Conservation (phyloP, 1,140 invertebrate species). For the Drosophila tristis region DNA sequence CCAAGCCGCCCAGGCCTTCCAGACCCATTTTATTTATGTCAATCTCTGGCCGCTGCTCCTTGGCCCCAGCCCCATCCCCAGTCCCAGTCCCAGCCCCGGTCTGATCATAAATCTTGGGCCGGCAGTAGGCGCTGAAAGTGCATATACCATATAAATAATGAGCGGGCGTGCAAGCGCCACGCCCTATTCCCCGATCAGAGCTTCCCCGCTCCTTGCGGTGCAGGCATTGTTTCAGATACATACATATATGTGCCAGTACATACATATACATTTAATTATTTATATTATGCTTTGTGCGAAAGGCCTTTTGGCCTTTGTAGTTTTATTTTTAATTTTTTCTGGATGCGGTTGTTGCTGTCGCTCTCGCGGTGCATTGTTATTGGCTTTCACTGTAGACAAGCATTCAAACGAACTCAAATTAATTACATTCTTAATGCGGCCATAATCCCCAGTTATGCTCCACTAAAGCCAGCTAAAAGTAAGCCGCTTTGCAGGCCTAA, state of each 20-base stretch:
- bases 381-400: slow-evolving; percentile 36
- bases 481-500: slow-evolving; percentile 48
- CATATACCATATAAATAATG: slow-evolving; percentile 70
- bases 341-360: slow-evolving; percentile 17
- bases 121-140: slow-evolving; percentile 54
- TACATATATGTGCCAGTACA: too few relatives aligned
- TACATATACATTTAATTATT: slow-evolving; percentile 63
- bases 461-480: slow-evolving; percentile 41
- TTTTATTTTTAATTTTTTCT: slow-evolving; percentile 38
- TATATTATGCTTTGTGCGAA: slow-evolving; percentile 49
- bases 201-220: too few relatives aligned
- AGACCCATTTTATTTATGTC: slow-evolving; percentile 76
- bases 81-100: neutral
- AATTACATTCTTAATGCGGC: slow-evolving; percentile 75
- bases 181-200: slow-evolving; percentile 40
- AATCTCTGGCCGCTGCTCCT: slow-evolving; percentile 55
- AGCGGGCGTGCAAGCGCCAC: slow-evolving; percentile 45
- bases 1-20: slow-evolving; percentile 16
- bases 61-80: slow-evolving; percentile 6
- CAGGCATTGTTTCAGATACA: slow-evolving; percentile 19
- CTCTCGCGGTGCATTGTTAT: slow-evolving; percentile 41
- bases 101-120: slow-evolving; percentile 37
- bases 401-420: slow-evolving; percentile 66
- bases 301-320: slow-evolving; percentile 53
- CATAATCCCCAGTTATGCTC: slow-evolving; percentile 53